Evolutionary conservation across 2,113 vertebrate genomes (phyloP), one percentile per base, ranked within the genome.

Genomic region (Brienomyrus longianalis): DNA sequence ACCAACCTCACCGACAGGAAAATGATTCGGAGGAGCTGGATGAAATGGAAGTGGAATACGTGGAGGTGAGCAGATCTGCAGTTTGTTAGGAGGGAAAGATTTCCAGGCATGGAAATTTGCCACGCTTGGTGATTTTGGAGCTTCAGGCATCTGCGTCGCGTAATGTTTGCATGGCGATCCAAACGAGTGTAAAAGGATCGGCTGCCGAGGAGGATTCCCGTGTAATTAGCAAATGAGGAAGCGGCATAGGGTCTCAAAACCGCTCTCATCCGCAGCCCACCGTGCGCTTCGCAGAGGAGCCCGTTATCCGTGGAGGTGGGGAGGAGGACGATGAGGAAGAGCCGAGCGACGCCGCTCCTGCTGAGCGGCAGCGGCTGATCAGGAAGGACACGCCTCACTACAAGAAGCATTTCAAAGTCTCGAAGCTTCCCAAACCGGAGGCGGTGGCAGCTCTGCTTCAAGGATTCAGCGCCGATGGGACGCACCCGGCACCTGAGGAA

Each of bases 341-440:
- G 0, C 96, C 94, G 0, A 45, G 50, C 2, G 94, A 94, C 0
- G 92, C 80, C 0, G 90, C 93, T 3, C 96, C 96, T 0, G 90
- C 93, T 0, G 98, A 98, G 93, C 96, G 97, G 89, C 97, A 99
- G 95, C 96, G 98, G 1, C 97, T 99, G 0, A 99, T 98, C 92
- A 96, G 98, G 83, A 99, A 99, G 92, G 98, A 99, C 95, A 99
- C 98, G 0, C 98, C 98, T 0, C 98, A 99, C 92, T 99, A 99
- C 92, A 99, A 99, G 96, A 99, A 99, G 95, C 98, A 99, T 94
- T 98, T 99, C 93, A 97, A 97, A 94, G 97, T 99, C 90, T 98
- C 95, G 11, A 98, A 97, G 92, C 96, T 99, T 93, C 98, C 98
- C 84, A 98, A 97, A 88, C 98, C 98, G 0, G 98, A 99, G 94